A percentile compares a stretch with the other conserved stretches of the same genome.
These are phyloP conservation scores for Drosophila birchii DNA, from an alignment of 2,888 invertebrate species.

Conservation along the genomic window DNA sequence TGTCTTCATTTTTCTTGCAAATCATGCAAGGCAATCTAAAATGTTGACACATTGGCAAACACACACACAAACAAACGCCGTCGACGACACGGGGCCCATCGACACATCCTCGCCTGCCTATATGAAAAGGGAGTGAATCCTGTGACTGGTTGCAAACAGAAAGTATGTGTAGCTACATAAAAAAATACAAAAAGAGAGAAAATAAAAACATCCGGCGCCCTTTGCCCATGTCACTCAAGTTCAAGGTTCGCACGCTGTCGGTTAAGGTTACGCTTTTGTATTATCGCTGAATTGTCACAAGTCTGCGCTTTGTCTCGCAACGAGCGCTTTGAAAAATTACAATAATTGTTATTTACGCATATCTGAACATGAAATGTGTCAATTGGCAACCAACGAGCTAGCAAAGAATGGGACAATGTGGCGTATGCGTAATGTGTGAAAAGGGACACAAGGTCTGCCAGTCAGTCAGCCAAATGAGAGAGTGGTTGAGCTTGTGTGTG, in stretches of 20 bases:
- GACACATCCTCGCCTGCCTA: constrained; percentile 25
- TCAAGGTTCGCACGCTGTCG: constrained; percentile 65
- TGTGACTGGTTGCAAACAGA: constrained; percentile 3
- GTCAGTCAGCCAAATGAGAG: constrained; percentile 30
- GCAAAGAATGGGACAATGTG: constrained; percentile 37
- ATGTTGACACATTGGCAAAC: constrained; percentile 74
- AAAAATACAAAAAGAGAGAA: not conserved
- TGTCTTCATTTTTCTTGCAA: constrained; percentile 80
- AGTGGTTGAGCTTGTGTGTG: not conserved
- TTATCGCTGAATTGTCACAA: constrained; percentile 57
- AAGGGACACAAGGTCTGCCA: constrained; percentile 53
- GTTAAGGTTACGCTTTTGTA: constrained; percentile 54
- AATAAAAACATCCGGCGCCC: constrained; percentile 43
- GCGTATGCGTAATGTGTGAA: constrained; percentile 69
- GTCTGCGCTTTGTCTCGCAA: constrained; percentile 64
- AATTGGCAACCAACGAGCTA: constrained; percentile 64
- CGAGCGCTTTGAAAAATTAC: constrained; percentile 59
- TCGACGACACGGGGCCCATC: constrained; percentile 28
- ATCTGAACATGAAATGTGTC: constrained; percentile 74
- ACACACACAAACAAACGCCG: constrained; percentile 14
- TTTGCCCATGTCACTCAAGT: constrained; percentile 67
- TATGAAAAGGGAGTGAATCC: constrained; percentile 6
- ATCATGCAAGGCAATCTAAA: constrained; percentile 78
- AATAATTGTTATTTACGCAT: constrained; percentile 80
- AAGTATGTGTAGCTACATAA: constrained; percentile 9